Evolutionary conservation across 2,888 invertebrate genomes (phyloP).

Genomic region (Eurois occulta): DNA sequence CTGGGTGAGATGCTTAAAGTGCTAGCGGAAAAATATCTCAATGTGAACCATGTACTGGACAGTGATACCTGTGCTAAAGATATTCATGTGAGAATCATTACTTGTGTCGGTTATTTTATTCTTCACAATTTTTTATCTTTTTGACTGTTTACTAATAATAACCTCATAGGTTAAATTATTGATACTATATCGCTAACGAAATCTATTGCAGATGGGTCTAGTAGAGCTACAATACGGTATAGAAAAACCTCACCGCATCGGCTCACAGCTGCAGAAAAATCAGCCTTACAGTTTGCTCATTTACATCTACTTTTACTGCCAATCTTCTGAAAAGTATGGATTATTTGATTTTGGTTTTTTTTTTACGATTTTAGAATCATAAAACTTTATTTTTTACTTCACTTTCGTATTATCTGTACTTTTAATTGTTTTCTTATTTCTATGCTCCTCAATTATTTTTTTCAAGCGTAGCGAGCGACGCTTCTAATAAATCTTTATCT

Average conservation of each 20-base stretch:
- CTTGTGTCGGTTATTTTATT: no score
- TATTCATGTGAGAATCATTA: constrained; percentile 78
- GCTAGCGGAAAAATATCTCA: constrained; percentile 81
- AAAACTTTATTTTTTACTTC: no score
- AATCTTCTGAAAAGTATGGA: constrained; percentile 85
- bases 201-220: constrained; percentile 80
- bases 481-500: neutral
- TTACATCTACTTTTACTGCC: constrained; percentile 87
- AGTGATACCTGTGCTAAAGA: constrained; percentile 75
- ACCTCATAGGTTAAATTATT: neutral
- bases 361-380: neutral
- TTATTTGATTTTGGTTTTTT: neutral
- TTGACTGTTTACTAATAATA: neutral
- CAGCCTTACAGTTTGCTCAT: constrained; percentile 84
- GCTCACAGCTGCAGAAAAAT: constrained; percentile 79
- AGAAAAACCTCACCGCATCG: constrained; percentile 81
- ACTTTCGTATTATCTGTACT: neutral
- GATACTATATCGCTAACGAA: neutral
- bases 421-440: neutral
- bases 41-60: constrained; percentile 67
- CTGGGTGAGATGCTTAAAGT: constrained; percentile 84
- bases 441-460: neutral
- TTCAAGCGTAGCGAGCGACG: neutral
- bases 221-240: constrained; percentile 84
- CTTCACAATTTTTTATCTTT: no score